A percentile compares a stretch with the other conserved stretches of the same genome.
These are phyloP conservation scores for Eretmochelys imbricata DNA, from an alignment of 2,113 vertebrate species.

Conservation along the genomic window DNA sequence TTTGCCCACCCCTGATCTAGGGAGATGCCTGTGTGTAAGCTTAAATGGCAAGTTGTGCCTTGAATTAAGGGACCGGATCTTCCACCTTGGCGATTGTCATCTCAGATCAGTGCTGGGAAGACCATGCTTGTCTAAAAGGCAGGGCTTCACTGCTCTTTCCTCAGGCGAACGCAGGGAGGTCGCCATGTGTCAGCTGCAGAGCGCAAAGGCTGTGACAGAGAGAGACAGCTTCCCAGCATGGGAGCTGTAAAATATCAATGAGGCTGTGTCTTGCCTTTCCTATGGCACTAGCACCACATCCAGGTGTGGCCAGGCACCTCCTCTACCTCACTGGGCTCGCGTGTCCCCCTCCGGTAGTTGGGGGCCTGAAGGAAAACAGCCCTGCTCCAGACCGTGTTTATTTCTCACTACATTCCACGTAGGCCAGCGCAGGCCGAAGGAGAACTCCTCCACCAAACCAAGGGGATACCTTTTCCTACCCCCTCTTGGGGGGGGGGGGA, in stretches of 20 bases:
- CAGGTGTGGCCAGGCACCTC: background rate
- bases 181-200: background rate
- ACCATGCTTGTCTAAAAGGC: background rate
- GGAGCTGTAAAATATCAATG: background rate
- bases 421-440: background rate
- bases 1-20: fast-evolving
- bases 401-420: background rate
- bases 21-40: background rate
- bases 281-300: background rate
- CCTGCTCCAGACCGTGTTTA: background rate
- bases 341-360: too few relatives aligned
- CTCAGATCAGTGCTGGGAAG: background rate
- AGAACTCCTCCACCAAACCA: background rate
- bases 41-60: background rate
- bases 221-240: background rate
- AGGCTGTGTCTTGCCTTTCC: background rate
- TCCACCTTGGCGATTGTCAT: background rate
- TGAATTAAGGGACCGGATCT: background rate
- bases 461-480: background rate
- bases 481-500: background rate
- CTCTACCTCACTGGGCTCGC: background rate
- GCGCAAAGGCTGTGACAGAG: background rate
- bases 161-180: background rate
- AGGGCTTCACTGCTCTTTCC: background rate
- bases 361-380: background rate